Evolutionary conservation across 2,113 vertebrate species (phyloP), one percentile per base, ranked within the genome.

Genomic region (Condylura cristata): DNA sequence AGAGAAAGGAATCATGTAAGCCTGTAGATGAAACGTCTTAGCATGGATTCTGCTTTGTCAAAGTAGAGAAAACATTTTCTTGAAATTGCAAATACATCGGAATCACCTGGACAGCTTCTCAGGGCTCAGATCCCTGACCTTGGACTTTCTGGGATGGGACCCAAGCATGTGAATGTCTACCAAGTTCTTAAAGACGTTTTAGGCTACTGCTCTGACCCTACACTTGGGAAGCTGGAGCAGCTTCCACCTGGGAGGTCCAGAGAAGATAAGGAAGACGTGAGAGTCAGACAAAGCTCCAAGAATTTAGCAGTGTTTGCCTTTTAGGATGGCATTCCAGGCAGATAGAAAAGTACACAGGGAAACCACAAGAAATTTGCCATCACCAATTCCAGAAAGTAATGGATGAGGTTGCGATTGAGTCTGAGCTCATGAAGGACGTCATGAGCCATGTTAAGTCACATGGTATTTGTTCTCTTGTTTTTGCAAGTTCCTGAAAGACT

Each of bases 1-100:
- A 94, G 74, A 61, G n/a, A 63, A 83, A 94, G 28, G 60, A 70
- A 24, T 56, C 61, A 89, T 39, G 4, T 86, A 51, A 71, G 41
- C 24, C 26, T 16, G 13, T 3, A 82, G 22, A 14, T 60, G 26
- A 75, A 41, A 72, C 34, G 4, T 34, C n/a, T 34, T 10, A 6
- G n/a, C n/a, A 48, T 32, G 13, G 46, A 76, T 32, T 93, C 72
- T 92, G 13, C 86, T 16, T 37, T 58, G 56, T 0, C 14, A 18
- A 44, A 46, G 44, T 24, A 6, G 0, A 83, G 24, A 56, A 56
- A 58, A 2, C 37, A 4, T 44, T 2, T 28, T 82, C 53, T 41
- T 58, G 20, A 86, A 58, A 16, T 28, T 48, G 12, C 44, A 24
- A 5, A 10, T 22, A 8, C 34, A 11, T 46, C 44, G 46, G 13